Evolutionary conservation across 2,113 vertebrate genomes (phyloP).

Genomic region (Paratilapia polleni): DNA sequence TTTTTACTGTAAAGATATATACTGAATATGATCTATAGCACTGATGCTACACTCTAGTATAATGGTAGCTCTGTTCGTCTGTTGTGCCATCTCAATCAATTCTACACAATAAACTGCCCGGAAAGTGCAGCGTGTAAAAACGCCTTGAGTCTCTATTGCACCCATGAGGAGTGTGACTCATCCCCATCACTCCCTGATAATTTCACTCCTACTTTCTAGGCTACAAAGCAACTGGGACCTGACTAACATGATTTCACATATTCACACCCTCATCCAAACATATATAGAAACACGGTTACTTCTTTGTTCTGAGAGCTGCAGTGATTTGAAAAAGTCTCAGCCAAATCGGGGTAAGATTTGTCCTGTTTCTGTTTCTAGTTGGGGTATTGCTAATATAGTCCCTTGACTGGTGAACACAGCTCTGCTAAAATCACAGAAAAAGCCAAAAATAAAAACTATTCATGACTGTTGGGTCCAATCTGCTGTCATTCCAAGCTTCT

Average conservation of each 20-base stretch:
- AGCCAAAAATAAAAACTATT: not conserved
- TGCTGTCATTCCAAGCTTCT: not conserved
- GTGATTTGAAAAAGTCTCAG: not conserved
- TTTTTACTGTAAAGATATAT: not conserved
- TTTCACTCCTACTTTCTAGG: constrained; percentile 12
- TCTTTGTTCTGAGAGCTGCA: not conserved
- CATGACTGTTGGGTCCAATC: not conserved
- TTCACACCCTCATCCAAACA: not conserved
- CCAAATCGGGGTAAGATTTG: not conserved
- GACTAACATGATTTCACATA: constrained; percentile 14
- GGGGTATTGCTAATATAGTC: not conserved
- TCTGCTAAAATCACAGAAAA: not conserved
- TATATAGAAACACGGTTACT: not conserved
- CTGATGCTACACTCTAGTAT: not conserved
- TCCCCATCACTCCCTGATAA: constrained; percentile 6
- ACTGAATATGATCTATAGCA: not conserved
- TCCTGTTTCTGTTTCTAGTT: constrained; percentile 1
- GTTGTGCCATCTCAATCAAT: not conserved
- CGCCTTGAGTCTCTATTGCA: not conserved
- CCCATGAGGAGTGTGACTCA: constrained; percentile 37
- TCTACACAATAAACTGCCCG: not conserved
- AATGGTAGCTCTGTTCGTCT: not conserved
- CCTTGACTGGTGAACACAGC: not conserved
- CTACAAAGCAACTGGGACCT: not conserved
- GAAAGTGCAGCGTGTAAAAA: not conserved